Percentiles rank a stretch among this genome's conserved stretches.
These are phyloP conservation scores for Tetramorium alpestre DNA, from an alignment of 1,140 invertebrate species.

Conservation along the genomic window DNA sequence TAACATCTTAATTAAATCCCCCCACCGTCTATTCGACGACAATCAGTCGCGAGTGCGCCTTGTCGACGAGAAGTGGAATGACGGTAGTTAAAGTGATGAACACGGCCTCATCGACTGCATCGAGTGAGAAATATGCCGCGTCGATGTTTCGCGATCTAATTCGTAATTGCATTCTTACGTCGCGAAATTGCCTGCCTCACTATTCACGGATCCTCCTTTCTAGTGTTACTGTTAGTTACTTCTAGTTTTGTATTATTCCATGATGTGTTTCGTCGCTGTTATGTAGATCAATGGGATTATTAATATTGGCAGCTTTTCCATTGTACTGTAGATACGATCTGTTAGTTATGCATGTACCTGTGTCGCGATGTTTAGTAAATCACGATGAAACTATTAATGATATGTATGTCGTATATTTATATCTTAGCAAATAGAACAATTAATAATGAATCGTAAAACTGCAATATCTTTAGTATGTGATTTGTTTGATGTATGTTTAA, in stretches of 20 bases:
- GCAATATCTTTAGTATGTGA: not conserved
- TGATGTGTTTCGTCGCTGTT: not conserved
- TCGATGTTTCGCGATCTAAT: slow-evolving; percentile 50
- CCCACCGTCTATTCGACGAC: slow-evolving; percentile 37
- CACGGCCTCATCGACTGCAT: slow-evolving; percentile 1
- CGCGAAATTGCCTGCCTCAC: slow-evolving; percentile 43
- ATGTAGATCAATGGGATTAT: slow-evolving; percentile 19
- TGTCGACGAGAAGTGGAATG: slow-evolving; percentile 39
- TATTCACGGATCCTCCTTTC: not conserved
- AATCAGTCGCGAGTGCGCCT: slow-evolving; percentile 35
- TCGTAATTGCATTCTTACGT: slow-evolving; percentile 71
- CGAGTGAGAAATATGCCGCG: slow-evolving; percentile 54
- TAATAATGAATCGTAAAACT: not conserved
- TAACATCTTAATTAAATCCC: slow-evolving; percentile 82
- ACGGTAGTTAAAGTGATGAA: not conserved
- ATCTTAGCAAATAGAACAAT: not conserved
- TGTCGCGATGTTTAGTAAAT: slow-evolving; percentile 6
- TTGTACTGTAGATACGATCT: not conserved
- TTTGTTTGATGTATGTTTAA: no score
- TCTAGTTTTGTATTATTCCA: not conserved
- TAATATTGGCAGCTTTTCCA: slow-evolving; percentile 24
- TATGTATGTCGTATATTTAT: not conserved
- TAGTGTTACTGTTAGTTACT: not conserved
- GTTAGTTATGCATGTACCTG: slow-evolving; percentile 28
- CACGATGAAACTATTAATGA: not conserved